A percentile compares a stretch with the other conserved stretches of the same genome.
phyloP scores from a whole-genome alignment of 2,113 vertebrate genomes.

The Neodontobutis hainanensis region DNA sequence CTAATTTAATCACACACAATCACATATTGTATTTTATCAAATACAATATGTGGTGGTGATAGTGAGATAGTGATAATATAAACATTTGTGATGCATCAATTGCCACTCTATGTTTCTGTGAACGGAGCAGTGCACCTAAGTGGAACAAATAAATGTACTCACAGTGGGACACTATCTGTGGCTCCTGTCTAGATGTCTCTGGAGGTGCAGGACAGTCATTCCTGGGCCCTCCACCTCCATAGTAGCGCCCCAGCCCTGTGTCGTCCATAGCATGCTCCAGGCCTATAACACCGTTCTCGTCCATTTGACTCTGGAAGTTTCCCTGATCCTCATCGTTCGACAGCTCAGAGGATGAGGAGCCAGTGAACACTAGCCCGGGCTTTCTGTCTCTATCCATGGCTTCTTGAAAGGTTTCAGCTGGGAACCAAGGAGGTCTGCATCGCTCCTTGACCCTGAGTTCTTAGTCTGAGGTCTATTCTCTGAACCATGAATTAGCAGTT shows the following conservation, averaged over 20 bases:
- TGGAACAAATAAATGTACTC: conserved; percentile 17
- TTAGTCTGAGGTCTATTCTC: too few relatives aligned
- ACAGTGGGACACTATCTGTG: conserved; percentile 38
- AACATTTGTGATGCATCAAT: too few relatives aligned
- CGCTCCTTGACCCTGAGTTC: background rate
- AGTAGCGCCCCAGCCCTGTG: conserved; percentile 6
- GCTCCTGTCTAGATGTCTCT: conserved; percentile 32
- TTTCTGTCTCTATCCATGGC: conserved; percentile 43
- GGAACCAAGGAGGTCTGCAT: conserved; percentile 16
- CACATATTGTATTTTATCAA: too few relatives aligned
- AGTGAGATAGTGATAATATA: too few relatives aligned
- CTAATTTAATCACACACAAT: too few relatives aligned
- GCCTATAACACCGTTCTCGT: conserved; percentile 80
- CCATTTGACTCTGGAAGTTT: conserved; percentile 73
- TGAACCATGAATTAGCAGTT: too few relatives aligned
- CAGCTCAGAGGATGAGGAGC: conserved; percentile 38
- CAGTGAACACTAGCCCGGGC: conserved; percentile 35
- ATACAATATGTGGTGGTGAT: too few relatives aligned
- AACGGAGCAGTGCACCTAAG: too few relatives aligned
- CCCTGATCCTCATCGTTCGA: conserved; percentile 26
- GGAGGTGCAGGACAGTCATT: too few relatives aligned
- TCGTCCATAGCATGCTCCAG: conserved; percentile 46
- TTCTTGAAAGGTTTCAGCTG: conserved; percentile 24
- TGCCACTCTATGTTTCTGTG: too few relatives aligned
- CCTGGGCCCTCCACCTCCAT: background rate